These are phyloP conservation scores for Mionectes olivaceus DNA, from an alignment of 2,797 vertebrate species.

Conservation along the genomic window DNA sequence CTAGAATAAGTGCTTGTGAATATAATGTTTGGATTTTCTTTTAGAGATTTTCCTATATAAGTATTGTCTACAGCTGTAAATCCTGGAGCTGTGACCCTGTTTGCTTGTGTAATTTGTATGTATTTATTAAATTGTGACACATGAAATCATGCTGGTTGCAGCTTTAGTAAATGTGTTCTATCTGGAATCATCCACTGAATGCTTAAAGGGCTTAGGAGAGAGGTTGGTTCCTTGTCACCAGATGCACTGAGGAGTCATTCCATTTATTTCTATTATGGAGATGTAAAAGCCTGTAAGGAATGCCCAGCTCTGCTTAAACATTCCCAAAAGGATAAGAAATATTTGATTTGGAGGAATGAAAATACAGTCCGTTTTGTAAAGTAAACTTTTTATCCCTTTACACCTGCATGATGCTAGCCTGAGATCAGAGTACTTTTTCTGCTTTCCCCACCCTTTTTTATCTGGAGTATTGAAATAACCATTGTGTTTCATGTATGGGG, in stretches of 20 bases:
- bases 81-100: not conserved
- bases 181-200: not conserved
- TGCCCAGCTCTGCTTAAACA: not conserved
- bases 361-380: not conserved
- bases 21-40: not conserved
- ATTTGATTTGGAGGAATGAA: not conserved
- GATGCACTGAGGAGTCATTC: not conserved
- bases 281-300: constrained; percentile 12
- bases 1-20: not conserved
- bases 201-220: not conserved
- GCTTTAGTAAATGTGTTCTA: not conserved
- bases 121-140: not conserved
- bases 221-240: not conserved
- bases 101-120: not conserved
- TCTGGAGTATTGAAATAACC: not conserved
- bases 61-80: not conserved
- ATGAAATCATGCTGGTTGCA: constrained; percentile 7
- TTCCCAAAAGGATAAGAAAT: not conserved
- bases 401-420: not conserved
- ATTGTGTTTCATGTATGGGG: not conserved
- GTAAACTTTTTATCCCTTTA: not conserved
- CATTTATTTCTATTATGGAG: not conserved
- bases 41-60: not conserved
- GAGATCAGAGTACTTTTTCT: not conserved
- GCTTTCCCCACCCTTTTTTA: accelerated